A percentile compares a stretch with the other conserved stretches of the same genome.
These are phyloP conservation scores for Drosophila biarmipes DNA, from an alignment of 1,140 invertebrate species.

Conservation along the genomic window DNA sequence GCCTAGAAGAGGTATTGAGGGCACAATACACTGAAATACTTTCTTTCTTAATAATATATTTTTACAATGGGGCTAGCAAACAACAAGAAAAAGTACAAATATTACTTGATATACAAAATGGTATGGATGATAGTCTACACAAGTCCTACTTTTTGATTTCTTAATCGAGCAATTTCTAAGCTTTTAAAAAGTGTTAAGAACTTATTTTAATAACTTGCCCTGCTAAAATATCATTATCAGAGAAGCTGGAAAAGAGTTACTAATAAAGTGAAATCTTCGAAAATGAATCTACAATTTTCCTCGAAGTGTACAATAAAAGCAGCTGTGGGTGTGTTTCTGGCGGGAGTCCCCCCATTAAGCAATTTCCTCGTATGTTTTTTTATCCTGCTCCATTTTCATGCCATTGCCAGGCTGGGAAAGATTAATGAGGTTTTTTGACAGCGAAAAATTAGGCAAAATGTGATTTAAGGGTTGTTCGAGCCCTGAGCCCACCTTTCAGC, in stretches of 20 bases:
- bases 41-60: too few relatives aligned
- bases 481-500: constrained; percentile 31
- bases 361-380: constrained; percentile 80
- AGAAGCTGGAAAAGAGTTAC: neutral
- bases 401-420: constrained; percentile 74
- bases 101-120: too few relatives aligned
- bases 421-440: constrained; percentile 83
- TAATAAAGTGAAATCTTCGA: neutral
- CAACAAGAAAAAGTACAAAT: too few relatives aligned
- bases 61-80: too few relatives aligned
- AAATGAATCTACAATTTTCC: neutral
- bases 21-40: too few relatives aligned
- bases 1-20: too few relatives aligned
- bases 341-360: constrained; percentile 62
- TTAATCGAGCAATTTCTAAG: too few relatives aligned
- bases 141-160: too few relatives aligned
- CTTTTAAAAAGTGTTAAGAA: too few relatives aligned
- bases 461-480: constrained; percentile 78
- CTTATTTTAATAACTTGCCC: too few relatives aligned
- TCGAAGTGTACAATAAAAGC: constrained; percentile 7
- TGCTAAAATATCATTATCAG: too few relatives aligned
- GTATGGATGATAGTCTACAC: too few relatives aligned
- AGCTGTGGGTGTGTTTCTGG: constrained; percentile 49
- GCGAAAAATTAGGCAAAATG: constrained; percentile 83
- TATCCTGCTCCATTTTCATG: constrained; percentile 78